Conservation (phyloP, 2,113 vertebrate species). For the Azemiops feae region DNA sequence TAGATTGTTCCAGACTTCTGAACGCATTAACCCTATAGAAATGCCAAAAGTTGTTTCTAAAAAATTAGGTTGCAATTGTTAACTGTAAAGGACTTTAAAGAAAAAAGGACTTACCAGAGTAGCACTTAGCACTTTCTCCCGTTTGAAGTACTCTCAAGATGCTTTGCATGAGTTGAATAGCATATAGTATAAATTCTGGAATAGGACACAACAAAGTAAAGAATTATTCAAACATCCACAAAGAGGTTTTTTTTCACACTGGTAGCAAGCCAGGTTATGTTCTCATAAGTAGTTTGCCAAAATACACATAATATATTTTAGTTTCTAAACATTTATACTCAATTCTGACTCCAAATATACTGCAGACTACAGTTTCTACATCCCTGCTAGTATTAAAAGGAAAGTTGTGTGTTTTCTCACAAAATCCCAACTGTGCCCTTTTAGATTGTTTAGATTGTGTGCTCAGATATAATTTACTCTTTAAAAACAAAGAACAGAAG, state of each 20-base stretch:
- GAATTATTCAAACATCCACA: slow-evolving; percentile 31
- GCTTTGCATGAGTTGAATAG: not conserved
- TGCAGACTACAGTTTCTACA: not conserved
- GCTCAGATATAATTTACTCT: not conserved
- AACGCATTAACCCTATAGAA: not conserved
- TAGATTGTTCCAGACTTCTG: not conserved
- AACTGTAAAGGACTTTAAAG: not conserved
- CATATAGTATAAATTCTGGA: slow-evolving; percentile 16
- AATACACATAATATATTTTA: slow-evolving; percentile 18
- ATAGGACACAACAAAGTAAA: slow-evolving; percentile 26
- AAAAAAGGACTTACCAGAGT: not conserved
- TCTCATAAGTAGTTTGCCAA: slow-evolving; percentile 43
- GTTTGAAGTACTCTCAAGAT: not conserved
- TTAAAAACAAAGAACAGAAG: not conserved
- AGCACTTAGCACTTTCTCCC: not conserved
- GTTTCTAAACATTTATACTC: slow-evolving; percentile 15
- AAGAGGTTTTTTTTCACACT: slow-evolving; percentile 1
- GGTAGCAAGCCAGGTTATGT: slow-evolving; percentile 34
- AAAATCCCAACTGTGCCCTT: not conserved
- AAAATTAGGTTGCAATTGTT: not conserved
- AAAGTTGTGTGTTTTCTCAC: not conserved
- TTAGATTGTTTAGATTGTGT: not conserved
- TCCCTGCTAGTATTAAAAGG: accelerated
- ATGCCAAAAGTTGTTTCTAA: not conserved
- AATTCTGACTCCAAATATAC: not conserved